Evolutionary conservation across 2,888 invertebrate genomes (phyloP).

Genomic region (Hydroisotoma schaefferi): DNA sequence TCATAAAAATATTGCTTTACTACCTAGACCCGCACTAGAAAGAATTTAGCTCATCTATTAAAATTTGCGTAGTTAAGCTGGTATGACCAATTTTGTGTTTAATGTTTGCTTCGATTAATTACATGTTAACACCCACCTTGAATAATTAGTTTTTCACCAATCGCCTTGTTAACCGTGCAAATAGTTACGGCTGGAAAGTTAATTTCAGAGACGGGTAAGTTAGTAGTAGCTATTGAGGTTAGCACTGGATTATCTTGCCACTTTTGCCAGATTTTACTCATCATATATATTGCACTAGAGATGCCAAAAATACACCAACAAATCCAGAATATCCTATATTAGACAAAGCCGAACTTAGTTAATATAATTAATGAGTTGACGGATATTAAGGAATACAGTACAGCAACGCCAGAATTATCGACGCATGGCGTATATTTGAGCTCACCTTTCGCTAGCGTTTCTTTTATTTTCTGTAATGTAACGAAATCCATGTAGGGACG

Average conservation of each 20-base stretch:
- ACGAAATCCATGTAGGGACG: slow-evolving; percentile 40
- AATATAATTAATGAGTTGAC: background rate
- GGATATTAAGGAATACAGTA: too few relatives aligned
- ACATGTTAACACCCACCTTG: slow-evolving; percentile 23
- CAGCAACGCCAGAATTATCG: too few relatives aligned
- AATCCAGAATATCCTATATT: slow-evolving; percentile 44
- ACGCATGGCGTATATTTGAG: too few relatives aligned
- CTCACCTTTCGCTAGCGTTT: slow-evolving; percentile 40
- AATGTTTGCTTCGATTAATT: background rate
- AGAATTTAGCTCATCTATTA: too few relatives aligned
- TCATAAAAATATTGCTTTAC: too few relatives aligned
- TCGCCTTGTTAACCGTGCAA: slow-evolving; percentile 48
- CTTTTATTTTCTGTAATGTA: slow-evolving; percentile 44
- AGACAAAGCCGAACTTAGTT: background rate
- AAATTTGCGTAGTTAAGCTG: too few relatives aligned
- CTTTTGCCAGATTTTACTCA: slow-evolving; percentile 46
- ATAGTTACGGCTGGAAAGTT: slow-evolving; percentile 48
- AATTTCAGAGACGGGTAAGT: slow-evolving; percentile 40
- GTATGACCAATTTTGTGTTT: too few relatives aligned
- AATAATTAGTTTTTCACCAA: slow-evolving; percentile 47
- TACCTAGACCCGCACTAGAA: too few relatives aligned
- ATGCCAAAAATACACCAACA: slow-evolving; percentile 44
- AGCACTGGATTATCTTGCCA: slow-evolving; percentile 30
- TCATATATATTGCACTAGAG: slow-evolving; percentile 44
- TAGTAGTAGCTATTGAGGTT: slow-evolving; percentile 29